Evolutionary conservation across 2,797 vertebrate species (phyloP), one percentile per base, ranked within the genome.

Genomic region (Cichlasoma orientale): DNA sequence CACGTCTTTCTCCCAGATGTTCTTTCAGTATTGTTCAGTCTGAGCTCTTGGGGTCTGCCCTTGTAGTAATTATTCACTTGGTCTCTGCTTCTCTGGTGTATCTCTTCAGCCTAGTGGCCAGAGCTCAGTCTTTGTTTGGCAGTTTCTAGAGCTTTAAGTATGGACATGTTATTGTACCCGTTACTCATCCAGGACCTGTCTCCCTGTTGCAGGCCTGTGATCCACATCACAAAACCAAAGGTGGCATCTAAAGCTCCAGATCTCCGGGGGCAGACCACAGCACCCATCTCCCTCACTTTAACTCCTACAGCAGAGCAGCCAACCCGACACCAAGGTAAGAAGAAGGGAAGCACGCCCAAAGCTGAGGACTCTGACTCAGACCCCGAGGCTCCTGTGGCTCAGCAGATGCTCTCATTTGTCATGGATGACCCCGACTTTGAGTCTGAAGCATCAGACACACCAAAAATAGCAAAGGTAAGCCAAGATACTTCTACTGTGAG

Each of bases 361-460:
- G 84, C 82, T 0, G 94, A 95, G 25, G 94, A 95, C 63, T 98
- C 98, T 0, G 98, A 99, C 38, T 96, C 97, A 0, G 98, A 99
- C 78, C 91, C 89, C 0, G 98, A 99, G 75, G 96, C 95, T 11
- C 96, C 97, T 0, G 95, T 97, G 1, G 97, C 97, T 11, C 95
- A 97, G 29, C 98, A 99, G 91, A 95, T 99, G 97, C 96, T 99
- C 44, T 99, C 98, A 0, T 99, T 98, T 3, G 92, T 99, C 82
- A 97, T 99, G 98, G 98, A 99, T 1, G 98, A 99, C 89, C 98
- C 98, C 0, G 98, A 99, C 92, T 99, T 99, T 1, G 97, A 99
- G 72, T 98, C 97, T 0, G 97, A 98, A 61, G 96, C 96, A 4
- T 97, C 97, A 0, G 96, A 96, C 68, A 92, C 92, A 21, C 96